These are phyloP conservation scores for Aphelenchoides besseyi DNA, from an alignment of 1,140 invertebrate genomes.

Conservation along the genomic window DNA sequence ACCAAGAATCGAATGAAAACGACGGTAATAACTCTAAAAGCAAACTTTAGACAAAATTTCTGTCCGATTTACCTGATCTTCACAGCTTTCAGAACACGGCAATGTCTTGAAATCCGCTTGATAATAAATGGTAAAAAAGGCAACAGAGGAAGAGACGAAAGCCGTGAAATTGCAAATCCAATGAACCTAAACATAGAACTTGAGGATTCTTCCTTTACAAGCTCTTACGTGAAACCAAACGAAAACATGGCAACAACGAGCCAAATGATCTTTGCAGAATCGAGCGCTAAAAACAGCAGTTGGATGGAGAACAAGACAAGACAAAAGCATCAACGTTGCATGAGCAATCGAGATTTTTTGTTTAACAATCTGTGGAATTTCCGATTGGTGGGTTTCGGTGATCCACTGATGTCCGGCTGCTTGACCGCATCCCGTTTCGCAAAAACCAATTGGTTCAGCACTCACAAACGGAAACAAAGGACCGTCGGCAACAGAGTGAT, in stretches of 20 bases:
- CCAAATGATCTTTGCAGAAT: conserved; percentile 14
- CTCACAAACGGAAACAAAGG: conserved; percentile 21
- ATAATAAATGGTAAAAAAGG: conserved; percentile 13
- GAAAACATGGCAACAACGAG: not conserved
- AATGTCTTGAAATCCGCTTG: conserved; percentile 1
- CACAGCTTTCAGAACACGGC: conserved; percentile 6
- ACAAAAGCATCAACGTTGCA: conserved; percentile 13
- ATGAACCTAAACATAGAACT: conserved; percentile 6
- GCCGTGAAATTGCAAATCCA: not conserved
- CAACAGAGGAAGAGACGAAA: conserved; percentile 1
- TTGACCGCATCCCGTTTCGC: not conserved
- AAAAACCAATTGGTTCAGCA: conserved; percentile 3
- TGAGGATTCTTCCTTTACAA: not conserved
- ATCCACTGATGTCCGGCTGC: not conserved
- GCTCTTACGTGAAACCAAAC: conserved; percentile 19
- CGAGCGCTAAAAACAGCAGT: conserved; percentile 3
- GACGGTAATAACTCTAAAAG: conserved; percentile 7
- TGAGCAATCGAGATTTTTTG: conserved; percentile 14
- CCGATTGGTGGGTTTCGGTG: not conserved
- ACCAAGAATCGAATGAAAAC: conserved; percentile 11
- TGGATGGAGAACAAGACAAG: not conserved
- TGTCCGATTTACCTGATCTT: not conserved
- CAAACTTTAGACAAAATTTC: not conserved
- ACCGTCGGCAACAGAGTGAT: not conserved
- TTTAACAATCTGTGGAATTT: not conserved